phyloP scores from a whole-genome alignment of 1,140 invertebrate genomes.

The Potamilus streckersoni region DNA sequence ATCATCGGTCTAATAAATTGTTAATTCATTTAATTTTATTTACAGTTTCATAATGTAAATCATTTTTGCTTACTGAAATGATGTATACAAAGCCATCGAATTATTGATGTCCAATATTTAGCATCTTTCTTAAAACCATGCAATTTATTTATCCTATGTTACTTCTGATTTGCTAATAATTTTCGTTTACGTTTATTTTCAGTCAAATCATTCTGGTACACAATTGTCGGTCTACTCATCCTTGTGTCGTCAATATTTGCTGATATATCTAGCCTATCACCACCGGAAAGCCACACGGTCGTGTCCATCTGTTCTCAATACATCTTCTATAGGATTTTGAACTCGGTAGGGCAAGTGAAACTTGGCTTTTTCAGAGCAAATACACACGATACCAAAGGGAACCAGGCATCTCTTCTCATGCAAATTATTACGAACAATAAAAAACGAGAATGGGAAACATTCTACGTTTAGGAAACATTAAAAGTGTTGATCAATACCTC shows the following conservation, averaged over 20 bases:
- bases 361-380: background rate
- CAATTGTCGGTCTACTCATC: too few relatives aligned
- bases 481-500: conserved; percentile 5
- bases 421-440: conserved; percentile 2
- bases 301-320: conserved; percentile 3
- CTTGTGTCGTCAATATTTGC: background rate
- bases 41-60: too few relatives aligned
- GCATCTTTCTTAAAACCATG: too few relatives aligned
- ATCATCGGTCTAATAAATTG: too few relatives aligned
- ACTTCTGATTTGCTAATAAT: too few relatives aligned
- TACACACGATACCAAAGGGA: conserved; percentile 3
- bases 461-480: conserved; percentile 2
- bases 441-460: conserved; percentile 4
- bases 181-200: too few relatives aligned
- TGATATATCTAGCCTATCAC: conserved; percentile 10
- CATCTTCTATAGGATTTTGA: conserved; percentile 1
- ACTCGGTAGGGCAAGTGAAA: background rate
- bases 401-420: conserved; percentile 5
- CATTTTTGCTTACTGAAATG: too few relatives aligned
- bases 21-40: too few relatives aligned
- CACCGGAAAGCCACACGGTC: background rate
- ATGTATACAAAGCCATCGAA: too few relatives aligned
- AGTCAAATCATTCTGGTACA: too few relatives aligned
- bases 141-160: too few relatives aligned
- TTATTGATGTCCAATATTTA: too few relatives aligned